Conservation (phyloP, 2,113 vertebrate genomes). For the Axis porcinus region DNA sequence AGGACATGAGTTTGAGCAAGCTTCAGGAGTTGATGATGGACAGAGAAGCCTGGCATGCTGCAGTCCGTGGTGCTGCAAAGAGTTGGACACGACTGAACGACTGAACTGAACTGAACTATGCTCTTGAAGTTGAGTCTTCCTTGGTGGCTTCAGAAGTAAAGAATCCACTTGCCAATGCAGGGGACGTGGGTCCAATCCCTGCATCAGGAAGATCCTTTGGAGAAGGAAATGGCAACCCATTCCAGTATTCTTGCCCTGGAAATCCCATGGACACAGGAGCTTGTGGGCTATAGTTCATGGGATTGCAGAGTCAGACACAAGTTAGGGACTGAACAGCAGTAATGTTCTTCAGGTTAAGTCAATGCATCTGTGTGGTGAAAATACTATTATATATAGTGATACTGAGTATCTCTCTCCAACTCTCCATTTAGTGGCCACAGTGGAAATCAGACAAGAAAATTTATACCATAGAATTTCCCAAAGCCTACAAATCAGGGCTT, state of each 20-base stretch:
- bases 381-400: neutral
- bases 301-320: neutral
- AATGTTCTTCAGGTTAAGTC: neutral
- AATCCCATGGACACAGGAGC: neutral
- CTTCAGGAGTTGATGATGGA: neutral
- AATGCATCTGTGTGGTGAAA: neutral
- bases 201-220: neutral
- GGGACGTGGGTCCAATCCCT: neutral
- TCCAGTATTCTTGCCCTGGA: neutral
- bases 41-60: neutral
- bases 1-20: neutral
- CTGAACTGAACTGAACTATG: neutral
- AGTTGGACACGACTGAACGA: rapidly evolving
- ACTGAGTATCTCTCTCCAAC: neutral
- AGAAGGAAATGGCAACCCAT: neutral
- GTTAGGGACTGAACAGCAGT: neutral
- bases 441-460: neutral
- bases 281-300: neutral
- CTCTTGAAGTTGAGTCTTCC: neutral
- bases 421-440: neutral
- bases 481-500: neutral
- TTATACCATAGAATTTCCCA: neutral
- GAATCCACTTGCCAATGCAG: neutral
- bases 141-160: neutral
- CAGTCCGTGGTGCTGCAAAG: neutral